Base-by-base conservation (phyloP, 2,797 vertebrate species). In the Discoglossus pictus region DNA sequence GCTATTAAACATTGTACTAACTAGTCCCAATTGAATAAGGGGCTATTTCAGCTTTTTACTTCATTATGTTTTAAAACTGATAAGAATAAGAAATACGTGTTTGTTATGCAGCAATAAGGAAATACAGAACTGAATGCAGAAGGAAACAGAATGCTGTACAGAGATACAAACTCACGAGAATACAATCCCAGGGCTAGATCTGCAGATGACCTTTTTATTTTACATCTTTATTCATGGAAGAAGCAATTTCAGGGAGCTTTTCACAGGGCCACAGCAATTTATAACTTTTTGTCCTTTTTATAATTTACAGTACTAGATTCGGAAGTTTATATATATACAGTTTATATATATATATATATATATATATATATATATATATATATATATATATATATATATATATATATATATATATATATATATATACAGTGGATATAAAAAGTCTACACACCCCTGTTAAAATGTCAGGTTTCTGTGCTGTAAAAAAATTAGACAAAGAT, bases 191-290 rank as follows among this genome's bases (percentile, higher is more conserved):
- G 66, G 74, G 51, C 25, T 52, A 25, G 21, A 24, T 18, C 50
- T 71, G 47, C 65, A 72, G 64, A 51, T 77, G 66, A 77, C 52
- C 16, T 72, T 17, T 65, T 74, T 25, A 62, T 56, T 66, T 54
- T 56, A 61, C 21, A 53, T 68, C 38, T 61, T 46, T 54, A 68
- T 67, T 20, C 3, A 16, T 13, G 47, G 38, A 15, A 27, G n/a
- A 34, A 52, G 56, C 36, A 68, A 36, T 60, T 52, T 43, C 39
- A 53, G 46, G 1, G 59, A 51, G n/a, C n/a, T n/a, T n/a, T n/a
- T n/a, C n/a, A n/a, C n/a, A n/a, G n/a, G n/a, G n/a, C n/a, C n/a
- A n/a, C n/a, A n/a, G n/a, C n/a, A n/a, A n/a, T n/a, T n/a, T n/a
- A n/a, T n/a, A n/a, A n/a, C n/a, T n/a, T n/a, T n/a, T n/a, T n/a